phyloP scores from a whole-genome alignment of 2,113 vertebrate species.

The Apodemus speciosus region DNA sequence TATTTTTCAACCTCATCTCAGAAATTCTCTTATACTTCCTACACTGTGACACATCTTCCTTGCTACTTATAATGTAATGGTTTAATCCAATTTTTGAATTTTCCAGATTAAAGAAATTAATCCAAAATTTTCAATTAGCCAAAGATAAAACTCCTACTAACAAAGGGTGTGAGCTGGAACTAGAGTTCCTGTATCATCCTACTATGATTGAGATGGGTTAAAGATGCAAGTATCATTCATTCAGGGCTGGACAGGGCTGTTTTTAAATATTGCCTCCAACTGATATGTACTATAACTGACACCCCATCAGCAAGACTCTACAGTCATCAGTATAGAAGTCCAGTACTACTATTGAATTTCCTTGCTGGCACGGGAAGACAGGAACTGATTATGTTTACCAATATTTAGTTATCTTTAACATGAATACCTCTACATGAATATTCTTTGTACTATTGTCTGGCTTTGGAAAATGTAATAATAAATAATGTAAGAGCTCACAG shows the following conservation, averaged over 20 bases:
- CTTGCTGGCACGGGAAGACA: not conserved
- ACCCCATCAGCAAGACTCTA: not conserved
- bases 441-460: not conserved
- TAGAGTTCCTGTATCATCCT: not conserved
- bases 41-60: not conserved
- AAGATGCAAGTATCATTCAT: not conserved
- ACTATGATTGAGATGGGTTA: not conserved
- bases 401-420: not conserved
- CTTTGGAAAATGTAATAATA: slow-evolving; percentile 4
- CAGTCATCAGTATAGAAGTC: not conserved
- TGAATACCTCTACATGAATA: not conserved
- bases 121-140: not conserved
- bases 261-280: not conserved
- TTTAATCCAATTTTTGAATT: not conserved
- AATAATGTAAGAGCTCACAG: not conserved
- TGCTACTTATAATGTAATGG: not conserved
- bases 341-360: not conserved
- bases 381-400: not conserved
- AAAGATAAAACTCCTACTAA: not conserved
- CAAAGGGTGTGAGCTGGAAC: not conserved
- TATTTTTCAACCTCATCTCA: not conserved
- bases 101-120: not conserved
- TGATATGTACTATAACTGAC: not conserved
- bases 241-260: not conserved
- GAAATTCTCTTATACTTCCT: not conserved